These are phyloP conservation scores for Dynastes grantii DNA, from an alignment of 2,888 invertebrate species.

Conservation along the genomic window DNA sequence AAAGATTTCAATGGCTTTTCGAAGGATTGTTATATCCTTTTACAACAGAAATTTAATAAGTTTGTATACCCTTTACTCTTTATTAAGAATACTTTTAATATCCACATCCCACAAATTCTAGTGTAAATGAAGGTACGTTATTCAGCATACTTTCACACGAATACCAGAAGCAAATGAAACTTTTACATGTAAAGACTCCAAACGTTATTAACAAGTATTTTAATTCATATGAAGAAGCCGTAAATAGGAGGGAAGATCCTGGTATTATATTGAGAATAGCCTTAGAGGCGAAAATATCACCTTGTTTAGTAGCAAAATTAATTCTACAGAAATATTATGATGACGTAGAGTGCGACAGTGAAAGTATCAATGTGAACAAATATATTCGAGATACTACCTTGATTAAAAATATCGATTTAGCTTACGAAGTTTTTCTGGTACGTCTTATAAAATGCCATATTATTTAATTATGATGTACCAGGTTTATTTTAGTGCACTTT, in stretches of 20 bases:
- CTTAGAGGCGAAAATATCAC: conserved; percentile 72
- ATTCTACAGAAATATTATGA: conserved; percentile 74
- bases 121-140: conserved; percentile 76
- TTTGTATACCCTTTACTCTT: conserved; percentile 62
- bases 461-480: conserved; percentile 12
- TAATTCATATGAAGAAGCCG: conserved; percentile 70
- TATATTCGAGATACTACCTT: conserved; percentile 81
- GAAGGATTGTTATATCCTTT: conserved; percentile 75
- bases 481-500: conserved; percentile 79
- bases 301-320: conserved; percentile 75
- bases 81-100: background rate
- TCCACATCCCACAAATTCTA: conserved; percentile 60
- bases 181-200: conserved; percentile 76
- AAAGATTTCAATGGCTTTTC: conserved; percentile 73
- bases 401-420: conserved; percentile 80
- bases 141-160: conserved; percentile 81
- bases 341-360: conserved; percentile 56
- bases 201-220: conserved; percentile 71
- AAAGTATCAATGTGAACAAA: conserved; percentile 70
- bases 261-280: conserved; percentile 78
- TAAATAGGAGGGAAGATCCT: conserved; percentile 70
- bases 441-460: conserved; percentile 56
- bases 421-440: conserved; percentile 85
- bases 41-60: conserved; percentile 75
- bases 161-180: conserved; percentile 78